These are phyloP conservation scores for Cybosia mesomella DNA, from an alignment of 2,888 invertebrate genomes.

Conservation along the genomic window DNA sequence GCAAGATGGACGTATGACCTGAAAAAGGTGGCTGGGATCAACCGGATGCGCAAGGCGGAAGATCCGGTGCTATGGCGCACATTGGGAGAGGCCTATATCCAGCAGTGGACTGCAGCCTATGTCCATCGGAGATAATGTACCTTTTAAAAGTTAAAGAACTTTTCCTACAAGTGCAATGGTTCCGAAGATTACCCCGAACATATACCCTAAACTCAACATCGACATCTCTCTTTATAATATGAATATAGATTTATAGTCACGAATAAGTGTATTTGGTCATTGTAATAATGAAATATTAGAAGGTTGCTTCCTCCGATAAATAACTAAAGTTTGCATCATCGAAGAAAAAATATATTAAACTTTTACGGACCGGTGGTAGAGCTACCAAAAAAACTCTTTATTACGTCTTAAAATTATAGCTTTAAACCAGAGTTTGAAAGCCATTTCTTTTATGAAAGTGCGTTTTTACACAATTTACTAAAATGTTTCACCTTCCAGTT, in stretches of 20 bases:
- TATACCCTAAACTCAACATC: too few relatives aligned
- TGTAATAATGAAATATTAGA: constrained; percentile 3
- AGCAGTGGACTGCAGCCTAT: too few relatives aligned
- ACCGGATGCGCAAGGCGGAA: too few relatives aligned
- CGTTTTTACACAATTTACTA: constrained; percentile 50
- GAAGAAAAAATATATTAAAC: constrained; percentile 36
- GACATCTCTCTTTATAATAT: constrained; percentile 6
- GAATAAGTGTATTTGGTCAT: background rate
- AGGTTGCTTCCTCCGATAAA: constrained; percentile 9
- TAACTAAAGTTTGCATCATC: constrained; percentile 19
- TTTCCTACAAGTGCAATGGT: too few relatives aligned
- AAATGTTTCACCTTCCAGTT: constrained; percentile 41
- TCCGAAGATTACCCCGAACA: too few relatives aligned
- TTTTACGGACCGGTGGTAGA: constrained; percentile 30
- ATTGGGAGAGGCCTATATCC: too few relatives aligned
- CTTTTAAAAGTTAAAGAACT: too few relatives aligned
- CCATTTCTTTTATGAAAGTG: constrained; percentile 50
- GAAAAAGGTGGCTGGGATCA: too few relatives aligned
- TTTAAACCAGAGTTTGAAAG: constrained; percentile 46
- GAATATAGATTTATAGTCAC: constrained; percentile 4
- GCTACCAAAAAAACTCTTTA: constrained; percentile 40
- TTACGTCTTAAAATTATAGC: constrained; percentile 43
- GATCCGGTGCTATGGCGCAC: too few relatives aligned
- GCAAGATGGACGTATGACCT: too few relatives aligned
- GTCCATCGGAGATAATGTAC: too few relatives aligned